Conservation (phyloP, 2,797 vertebrate species). For the Alosa sapidissima region DNA sequence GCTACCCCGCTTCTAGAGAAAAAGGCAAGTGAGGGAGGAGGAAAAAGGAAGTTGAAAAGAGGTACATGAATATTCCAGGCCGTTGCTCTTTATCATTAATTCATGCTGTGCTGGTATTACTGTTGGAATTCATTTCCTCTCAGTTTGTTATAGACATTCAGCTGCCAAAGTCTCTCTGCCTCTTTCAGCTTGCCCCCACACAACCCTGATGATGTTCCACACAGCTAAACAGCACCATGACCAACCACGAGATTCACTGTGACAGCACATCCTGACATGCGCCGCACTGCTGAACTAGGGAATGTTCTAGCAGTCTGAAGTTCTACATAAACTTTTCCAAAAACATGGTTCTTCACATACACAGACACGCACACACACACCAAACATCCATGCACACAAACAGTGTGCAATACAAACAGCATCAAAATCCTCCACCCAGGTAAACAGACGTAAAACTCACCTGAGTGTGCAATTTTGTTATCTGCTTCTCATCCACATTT, state of each 20-base stretch:
- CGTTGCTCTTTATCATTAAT: background rate
- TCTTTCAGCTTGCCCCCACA: background rate
- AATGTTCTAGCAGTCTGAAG: background rate
- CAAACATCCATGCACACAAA: background rate
- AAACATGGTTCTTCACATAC: background rate
- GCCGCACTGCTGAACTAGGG: background rate
- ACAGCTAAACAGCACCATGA: background rate
- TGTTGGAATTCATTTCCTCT: slow-evolving; percentile 4
- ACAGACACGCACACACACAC: slow-evolving; percentile 5
- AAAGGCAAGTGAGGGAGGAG: background rate
- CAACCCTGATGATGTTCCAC: background rate
- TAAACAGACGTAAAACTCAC: slow-evolving; percentile 59
- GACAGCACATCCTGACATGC: background rate
- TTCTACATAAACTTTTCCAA: background rate
- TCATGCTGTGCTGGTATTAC: slow-evolving; percentile 12
- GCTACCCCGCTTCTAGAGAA: background rate
- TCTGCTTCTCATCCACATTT: slow-evolving; percentile 81
- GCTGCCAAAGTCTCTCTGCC: background rate
- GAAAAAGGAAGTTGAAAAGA: background rate
- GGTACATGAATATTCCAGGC: background rate
- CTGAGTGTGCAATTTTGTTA: slow-evolving; percentile 86
- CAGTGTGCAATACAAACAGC: background rate
- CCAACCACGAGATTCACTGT: background rate
- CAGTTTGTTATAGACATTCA: background rate
- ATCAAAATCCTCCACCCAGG: background rate